Evolutionary conservation across 2,888 invertebrate genomes (phyloP), one percentile per base, ranked within the genome.

Genomic region (Lasioglossum morio): DNA sequence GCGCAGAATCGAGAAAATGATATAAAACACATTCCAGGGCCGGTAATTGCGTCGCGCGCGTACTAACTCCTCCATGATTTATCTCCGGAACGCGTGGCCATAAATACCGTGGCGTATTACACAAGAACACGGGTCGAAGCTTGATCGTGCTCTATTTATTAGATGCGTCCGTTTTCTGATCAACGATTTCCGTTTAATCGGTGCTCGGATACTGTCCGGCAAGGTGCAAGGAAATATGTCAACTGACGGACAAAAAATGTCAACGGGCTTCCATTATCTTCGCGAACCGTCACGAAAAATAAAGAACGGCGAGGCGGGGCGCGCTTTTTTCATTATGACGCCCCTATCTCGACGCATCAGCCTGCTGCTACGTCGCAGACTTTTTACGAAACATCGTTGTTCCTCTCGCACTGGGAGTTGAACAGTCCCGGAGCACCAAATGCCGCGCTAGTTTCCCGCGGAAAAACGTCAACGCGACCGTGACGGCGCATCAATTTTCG

Each of bases 301-400:
- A 85, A 88, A 87, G 85, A 79, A 84, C 75, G 43, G 27, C 80
- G 74, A 74, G 40, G 27, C 80, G 74, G 69, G 74, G 69, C 37
- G 73, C 76, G 60, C 72, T 89, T 88, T 88, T 90, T 88, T 87
- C n/a, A 81, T 75, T 79, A 76, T 84, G 85, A 84, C 88, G 89
- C 84, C 82, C 82, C 86, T 77, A 86, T 86, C 81, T 46, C 73
- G 76, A n/a, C 82, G 80, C 80, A 79, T 87, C 89, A 82, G 72
- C 72, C 85, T 76, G 16, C 10, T 57, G 82, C 43, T 86, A 80
- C 78, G 86, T 81, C 86, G 84, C 72, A 83, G 75, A 77, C 82
- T 90, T 90, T 90, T 90, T 89, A 81, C 72, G 63, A 30, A 80
- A 60, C 73, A 69, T 77, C n/a, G 79, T 69, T 78, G 79, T 66